Base-by-base conservation (phyloP, 2,113 vertebrate genomes). In the Jacana jacana region DNA sequence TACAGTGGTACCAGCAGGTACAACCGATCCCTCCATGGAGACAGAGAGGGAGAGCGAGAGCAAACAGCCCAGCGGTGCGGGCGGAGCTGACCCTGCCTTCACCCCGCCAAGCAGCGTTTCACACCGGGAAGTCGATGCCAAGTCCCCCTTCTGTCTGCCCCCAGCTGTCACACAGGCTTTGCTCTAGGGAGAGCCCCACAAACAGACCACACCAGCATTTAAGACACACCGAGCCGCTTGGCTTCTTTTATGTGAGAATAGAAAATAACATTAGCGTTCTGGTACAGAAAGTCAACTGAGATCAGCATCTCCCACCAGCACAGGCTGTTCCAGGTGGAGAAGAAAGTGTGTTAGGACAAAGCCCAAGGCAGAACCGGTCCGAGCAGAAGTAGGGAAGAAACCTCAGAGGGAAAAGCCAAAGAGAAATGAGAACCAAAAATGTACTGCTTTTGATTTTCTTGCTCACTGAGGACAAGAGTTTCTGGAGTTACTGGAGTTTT, bases 171-270 rank as follows among this genome's bases (percentile, higher is more conserved):
- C 66, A 37, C 27, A 17, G 80, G 40, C 27, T 63, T 55, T 52
- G 17, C 15, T 83, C 73, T 39, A 65, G 40, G 28, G 1, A 37
- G 61, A 81, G 48, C 49, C 73, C 3, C 69, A 89, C 0, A 1
- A 88, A 57, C 9, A 71, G 3, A 1, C 52, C 72, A 91, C 69
- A 91, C 31, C 19, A 42, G 37, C 48, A 83, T 40, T 92, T 57
- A 60, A 64, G 88, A 89, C 69, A 58, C 44, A 79, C 35, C 31
- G 79, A 87, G n/a, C 44, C 1, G 0, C 63, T 65, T 72, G 70
- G 92, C 49, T 93, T 93, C 33, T 92, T 93, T 96, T 89, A 96
- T 80, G 58, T 93, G 58, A 85, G 61, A 95, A 81, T n/a, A 96
- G 86, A 96, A 96, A 96, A 89, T 30, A 87, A 85, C 70, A 89